Evolutionary conservation across 2,113 vertebrate species (phyloP).

Genomic region (Tringa solitaria): DNA sequence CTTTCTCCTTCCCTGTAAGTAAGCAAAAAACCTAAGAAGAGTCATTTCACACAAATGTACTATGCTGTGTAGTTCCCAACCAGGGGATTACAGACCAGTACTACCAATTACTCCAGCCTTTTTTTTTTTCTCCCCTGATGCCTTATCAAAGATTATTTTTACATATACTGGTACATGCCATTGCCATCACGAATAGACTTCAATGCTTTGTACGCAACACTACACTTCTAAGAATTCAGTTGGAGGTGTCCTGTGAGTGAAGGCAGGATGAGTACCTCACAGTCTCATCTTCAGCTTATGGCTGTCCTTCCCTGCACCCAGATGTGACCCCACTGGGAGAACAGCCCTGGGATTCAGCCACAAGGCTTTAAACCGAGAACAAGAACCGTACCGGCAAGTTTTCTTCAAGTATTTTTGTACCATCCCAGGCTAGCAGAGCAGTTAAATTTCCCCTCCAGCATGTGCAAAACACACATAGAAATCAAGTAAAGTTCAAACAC

Average conservation of each 20-base stretch:
- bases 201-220: neutral
- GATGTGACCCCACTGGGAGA: neutral
- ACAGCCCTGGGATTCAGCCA: neutral
- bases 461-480: neutral
- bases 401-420: neutral
- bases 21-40: neutral
- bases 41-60: neutral
- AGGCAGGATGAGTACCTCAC: neutral
- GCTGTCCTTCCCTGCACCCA: neutral
- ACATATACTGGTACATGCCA: neutral
- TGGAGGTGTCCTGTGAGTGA: neutral
- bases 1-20: neutral
- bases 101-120: neutral
- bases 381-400: neutral
- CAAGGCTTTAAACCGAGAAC: neutral
- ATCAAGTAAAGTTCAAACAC: neutral
- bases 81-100: neutral
- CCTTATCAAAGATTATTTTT: neutral
- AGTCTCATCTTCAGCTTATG: neutral
- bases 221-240: neutral
- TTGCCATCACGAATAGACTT: neutral
- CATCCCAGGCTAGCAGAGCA: neutral
- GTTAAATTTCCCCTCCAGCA: neutral
- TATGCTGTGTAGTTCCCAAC: neutral
- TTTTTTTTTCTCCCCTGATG: neutral